Percentiles rank a stretch among this genome's conserved stretches.
Evolutionary conservation across 2,797 vertebrate genomes (phyloP).

Genomic region (Pogonophryne albipinna): DNA sequence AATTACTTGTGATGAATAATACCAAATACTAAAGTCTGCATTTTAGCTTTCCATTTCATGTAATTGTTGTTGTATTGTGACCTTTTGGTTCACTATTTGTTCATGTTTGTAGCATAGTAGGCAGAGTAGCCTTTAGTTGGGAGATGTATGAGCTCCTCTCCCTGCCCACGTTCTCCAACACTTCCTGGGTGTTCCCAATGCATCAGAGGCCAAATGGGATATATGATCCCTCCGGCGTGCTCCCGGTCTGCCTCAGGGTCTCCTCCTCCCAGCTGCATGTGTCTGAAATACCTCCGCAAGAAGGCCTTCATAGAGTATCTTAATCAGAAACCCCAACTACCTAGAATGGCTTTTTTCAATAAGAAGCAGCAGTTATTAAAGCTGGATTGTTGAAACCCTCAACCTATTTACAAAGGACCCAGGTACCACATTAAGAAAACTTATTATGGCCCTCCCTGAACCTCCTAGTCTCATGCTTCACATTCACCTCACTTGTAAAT

Average conservation of each 20-base stretch:
- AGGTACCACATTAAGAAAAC: too few relatives aligned
- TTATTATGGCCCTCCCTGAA: too few relatives aligned
- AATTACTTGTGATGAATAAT: too few relatives aligned
- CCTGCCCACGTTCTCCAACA: constrained; percentile 1
- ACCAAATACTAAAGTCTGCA: too few relatives aligned
- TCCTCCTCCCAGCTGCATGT: constrained; percentile 5
- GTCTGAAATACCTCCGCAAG: constrained; percentile 19
- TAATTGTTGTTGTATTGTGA: too few relatives aligned
- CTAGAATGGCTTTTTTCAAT: not conserved
- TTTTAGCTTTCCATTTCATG: too few relatives aligned
- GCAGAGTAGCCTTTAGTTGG: not conserved
- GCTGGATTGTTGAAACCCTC: too few relatives aligned
- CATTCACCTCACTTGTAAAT: too few relatives aligned
- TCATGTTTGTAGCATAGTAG: not conserved
- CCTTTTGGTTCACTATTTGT: too few relatives aligned
- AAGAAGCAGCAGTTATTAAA: not conserved
- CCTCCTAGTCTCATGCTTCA: too few relatives aligned
- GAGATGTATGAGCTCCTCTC: not conserved
- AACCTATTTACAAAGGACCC: too few relatives aligned
- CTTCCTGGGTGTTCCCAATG: constrained; percentile 8
- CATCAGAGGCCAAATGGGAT: constrained; percentile 32
- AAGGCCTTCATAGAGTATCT: not conserved
- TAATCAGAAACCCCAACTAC: constrained; percentile 14
- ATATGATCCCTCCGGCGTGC: constrained; percentile 27
- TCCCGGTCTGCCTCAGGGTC: constrained; percentile 19